A percentile compares a stretch with the other conserved stretches of the same genome.
These are phyloP conservation scores for Xiphophorus couchianus DNA, from an alignment of 2,113 vertebrate species.

Conservation along the genomic window DNA sequence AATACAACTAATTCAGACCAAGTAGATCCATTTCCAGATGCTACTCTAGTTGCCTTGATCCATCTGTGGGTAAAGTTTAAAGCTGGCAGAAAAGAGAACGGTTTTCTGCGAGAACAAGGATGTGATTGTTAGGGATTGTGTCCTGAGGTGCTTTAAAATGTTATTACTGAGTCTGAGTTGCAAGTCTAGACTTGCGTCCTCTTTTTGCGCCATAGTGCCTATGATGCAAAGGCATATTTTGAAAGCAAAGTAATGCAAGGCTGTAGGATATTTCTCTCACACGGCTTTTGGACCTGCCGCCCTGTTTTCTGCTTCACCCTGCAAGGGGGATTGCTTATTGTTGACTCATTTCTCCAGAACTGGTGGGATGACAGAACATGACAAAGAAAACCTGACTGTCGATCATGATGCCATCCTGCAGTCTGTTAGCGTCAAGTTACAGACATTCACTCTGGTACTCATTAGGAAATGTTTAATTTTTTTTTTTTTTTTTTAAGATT, in stretches of 20 bases:
- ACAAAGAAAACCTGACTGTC: neutral
- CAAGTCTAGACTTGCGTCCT: slow-evolving; percentile 43
- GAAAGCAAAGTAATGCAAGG: slow-evolving; percentile 26
- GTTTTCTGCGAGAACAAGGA: slow-evolving; percentile 6
- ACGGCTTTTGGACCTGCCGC: slow-evolving; percentile 32
- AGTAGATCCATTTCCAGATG: neutral
- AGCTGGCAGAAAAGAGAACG: neutral
- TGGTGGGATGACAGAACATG: slow-evolving; percentile 25
- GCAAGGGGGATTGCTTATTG: slow-evolving; percentile 5
- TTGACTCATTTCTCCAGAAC: slow-evolving; percentile 41
- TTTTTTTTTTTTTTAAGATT: slow-evolving; percentile 9
- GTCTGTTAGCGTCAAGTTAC: slow-evolving; percentile 6
- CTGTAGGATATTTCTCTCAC: slow-evolving; percentile 19
- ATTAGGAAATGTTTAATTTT: slow-evolving; percentile 15
- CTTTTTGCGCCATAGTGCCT: slow-evolving; percentile 71
- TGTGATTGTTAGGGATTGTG: slow-evolving; percentile 32
- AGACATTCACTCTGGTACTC: slow-evolving; percentile 13
- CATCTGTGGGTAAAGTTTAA: neutral
- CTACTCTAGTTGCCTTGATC: neutral
- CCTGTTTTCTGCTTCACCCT: slow-evolving; percentile 14
- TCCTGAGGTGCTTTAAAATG: slow-evolving; percentile 37
- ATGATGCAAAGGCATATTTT: slow-evolving; percentile 41
- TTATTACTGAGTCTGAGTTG: slow-evolving; percentile 49
- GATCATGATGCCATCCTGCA: neutral
- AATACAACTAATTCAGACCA: neutral